These are phyloP conservation scores for Altica lythri DNA, from an alignment of 2,888 invertebrate species.

Conservation along the genomic window DNA sequence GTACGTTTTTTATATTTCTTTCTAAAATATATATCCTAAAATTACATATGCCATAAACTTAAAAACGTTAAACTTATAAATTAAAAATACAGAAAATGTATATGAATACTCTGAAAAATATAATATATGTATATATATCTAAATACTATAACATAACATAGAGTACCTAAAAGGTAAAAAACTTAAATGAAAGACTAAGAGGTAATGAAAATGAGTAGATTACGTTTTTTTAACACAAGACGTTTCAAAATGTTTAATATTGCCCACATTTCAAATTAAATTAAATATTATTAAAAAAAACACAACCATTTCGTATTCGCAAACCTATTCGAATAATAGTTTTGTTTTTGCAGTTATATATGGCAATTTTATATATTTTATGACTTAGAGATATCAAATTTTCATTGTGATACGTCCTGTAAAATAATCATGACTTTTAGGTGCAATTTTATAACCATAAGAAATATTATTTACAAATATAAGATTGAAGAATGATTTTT, in stretches of 20 bases:
- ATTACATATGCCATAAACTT: conserved; percentile 39
- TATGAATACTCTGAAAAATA: conserved; percentile 57
- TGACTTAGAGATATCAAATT: conserved; percentile 7
- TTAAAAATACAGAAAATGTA: conserved; percentile 49
- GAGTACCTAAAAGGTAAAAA: conserved; percentile 29
- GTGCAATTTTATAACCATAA: conserved; percentile 39
- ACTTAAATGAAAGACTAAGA: conserved; percentile 47
- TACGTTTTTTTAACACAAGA: conserved; percentile 23
- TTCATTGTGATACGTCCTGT: conserved; percentile 28
- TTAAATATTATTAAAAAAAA: no score
- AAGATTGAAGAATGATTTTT: conserved; percentile 23
- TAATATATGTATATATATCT: conserved; percentile 49
- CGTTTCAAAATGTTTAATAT: conserved; percentile 24
- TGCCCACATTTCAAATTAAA: conserved; percentile 12
- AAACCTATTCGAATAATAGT: conserved; percentile 8
- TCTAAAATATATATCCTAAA: conserved; percentile 24
- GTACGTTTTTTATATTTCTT: conserved; percentile 18
- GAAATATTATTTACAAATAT: conserved; percentile 37
- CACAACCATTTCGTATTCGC: conserved; percentile 15
- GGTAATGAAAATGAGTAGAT: conserved; percentile 48
- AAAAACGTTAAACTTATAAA: conserved; percentile 46
- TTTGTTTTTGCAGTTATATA: conserved; percentile 9
- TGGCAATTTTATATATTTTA: conserved; percentile 11
- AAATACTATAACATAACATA: conserved; percentile 35
- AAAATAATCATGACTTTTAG: conserved; percentile 26